Base-by-base conservation (phyloP, 1,140 invertebrate genomes). In the Ectropis grisescens region DNA sequence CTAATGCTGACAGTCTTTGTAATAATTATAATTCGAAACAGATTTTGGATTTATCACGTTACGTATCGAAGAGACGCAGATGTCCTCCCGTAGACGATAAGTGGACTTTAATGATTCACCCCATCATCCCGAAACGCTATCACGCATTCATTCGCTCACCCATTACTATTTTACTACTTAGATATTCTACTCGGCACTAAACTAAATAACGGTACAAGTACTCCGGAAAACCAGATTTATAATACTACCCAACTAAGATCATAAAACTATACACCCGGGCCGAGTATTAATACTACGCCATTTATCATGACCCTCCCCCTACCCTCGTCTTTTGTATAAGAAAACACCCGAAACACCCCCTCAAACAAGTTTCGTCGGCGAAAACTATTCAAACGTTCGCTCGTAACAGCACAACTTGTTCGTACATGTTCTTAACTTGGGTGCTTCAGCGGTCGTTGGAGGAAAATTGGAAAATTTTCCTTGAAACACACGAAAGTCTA, bases 231-330 rank as follows among this genome's bases (percentile, higher is more conserved):
- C 59, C 61, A 70, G 72, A 76, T 79, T 79, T 75, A 76, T 67
- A 76, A 60, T 65, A 61, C 61, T 60, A 60, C 70, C 71, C 64
- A 76, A 80, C 70, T 78, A 75, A 76, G 71, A 76, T 76, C 69
- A 74, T 76, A 74, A 76, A 76, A 76, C 65, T 71, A 62, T 69
- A 70, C 58, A 66, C 52, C 16, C 47, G 57, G 46, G 56, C 59
- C 70, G 51, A 41, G 54, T 64, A 71, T 75, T 68, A 71, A 75
- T 70, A 70, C 52, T 57, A 58, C 48, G 58, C 60, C 67, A 76
- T 76, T 72, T 70, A 76, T 76, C 71, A 76, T 61, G 47, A 47
- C 59, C 60, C 57, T 53, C 55, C 58, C 58, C 31, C 29, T 25
- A 32, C 43, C 59, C 53, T 57, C 75, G 40, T 68, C 69, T 74